Percentiles rank a stretch among this genome's conserved stretches.
phyloP scores from a whole-genome alignment of 1,140 invertebrate species.

The Fopius arisanus region DNA sequence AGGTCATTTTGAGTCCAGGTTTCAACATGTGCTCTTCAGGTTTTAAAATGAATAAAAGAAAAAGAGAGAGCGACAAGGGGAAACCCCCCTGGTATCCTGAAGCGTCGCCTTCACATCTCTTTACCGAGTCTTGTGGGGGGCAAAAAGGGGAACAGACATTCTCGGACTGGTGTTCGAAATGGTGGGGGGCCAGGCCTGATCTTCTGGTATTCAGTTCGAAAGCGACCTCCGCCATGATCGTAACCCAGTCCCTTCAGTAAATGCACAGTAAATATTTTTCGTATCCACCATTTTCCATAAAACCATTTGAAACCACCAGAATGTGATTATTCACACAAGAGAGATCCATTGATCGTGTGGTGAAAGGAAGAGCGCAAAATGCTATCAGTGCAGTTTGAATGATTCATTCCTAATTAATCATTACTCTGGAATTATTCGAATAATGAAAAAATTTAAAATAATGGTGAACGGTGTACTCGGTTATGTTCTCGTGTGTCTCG shows the following conservation, averaged over 20 bases:
- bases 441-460: conserved; percentile 22
- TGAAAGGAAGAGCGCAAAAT: not conserved
- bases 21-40: conserved; percentile 7
- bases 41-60: too few relatives aligned
- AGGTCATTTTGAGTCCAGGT: conserved; percentile 33
- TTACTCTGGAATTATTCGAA: not conserved
- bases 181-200: conserved; percentile 34
- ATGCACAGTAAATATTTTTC: conserved; percentile 14
- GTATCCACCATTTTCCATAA: not conserved
- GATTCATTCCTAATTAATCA: not conserved
- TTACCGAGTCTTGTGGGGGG: conserved; percentile 41
- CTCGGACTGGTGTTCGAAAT: not conserved
- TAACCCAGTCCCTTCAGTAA: conserved; percentile 54
- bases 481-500: conserved; percentile 53
- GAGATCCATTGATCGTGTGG: not conserved
- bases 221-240: conserved; percentile 63
- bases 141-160: conserved; percentile 23
- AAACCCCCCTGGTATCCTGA: not conserved
- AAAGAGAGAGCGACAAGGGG: too few relatives aligned
- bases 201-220: conserved; percentile 54
- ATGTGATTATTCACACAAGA: not conserved
- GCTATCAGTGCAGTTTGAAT: too few relatives aligned
- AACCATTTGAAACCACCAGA: too few relatives aligned
- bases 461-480: conserved; percentile 46
- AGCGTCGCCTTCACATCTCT: conserved; percentile 48